phyloP scores from a whole-genome alignment of 2,888 invertebrate genomes.

The Agrenia bidenticulata region DNA sequence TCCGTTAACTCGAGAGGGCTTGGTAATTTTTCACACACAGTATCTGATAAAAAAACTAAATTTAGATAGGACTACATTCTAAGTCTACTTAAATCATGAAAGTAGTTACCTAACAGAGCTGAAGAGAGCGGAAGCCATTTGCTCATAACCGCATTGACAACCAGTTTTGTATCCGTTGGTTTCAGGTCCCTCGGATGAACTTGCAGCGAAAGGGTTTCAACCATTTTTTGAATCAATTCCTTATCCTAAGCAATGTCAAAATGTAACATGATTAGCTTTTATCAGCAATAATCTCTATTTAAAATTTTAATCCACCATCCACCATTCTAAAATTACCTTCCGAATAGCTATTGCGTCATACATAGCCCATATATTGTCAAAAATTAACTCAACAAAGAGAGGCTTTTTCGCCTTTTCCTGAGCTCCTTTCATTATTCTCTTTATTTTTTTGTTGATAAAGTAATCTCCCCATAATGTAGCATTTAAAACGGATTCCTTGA shows the following conservation, averaged over 20 bases:
- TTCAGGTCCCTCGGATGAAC: conserved; percentile 73
- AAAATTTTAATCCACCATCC: no score
- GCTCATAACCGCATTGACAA: conserved; percentile 77
- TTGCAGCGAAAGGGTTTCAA: conserved; percentile 75
- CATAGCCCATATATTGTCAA: conserved; percentile 87
- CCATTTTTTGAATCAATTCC: conserved; percentile 69
- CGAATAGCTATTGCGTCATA: conserved; percentile 78
- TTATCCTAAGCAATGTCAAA: conserved; percentile 61
- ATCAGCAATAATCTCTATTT: no score
- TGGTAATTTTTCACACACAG: conserved; percentile 79
- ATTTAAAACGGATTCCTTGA: conserved; percentile 70
- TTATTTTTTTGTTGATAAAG: conserved; percentile 80
- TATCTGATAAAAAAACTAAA: conserved; percentile 59
- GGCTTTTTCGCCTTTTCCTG: conserved; percentile 90
- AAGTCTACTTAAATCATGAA: no score
- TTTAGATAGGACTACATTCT: background rate
- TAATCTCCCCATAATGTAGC: conserved; percentile 93
- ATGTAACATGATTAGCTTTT: no score
- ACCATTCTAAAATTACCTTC: conserved; percentile 62
- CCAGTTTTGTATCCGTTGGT: conserved; percentile 73
- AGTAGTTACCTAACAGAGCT: conserved; percentile 66
- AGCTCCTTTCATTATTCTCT: conserved; percentile 81
- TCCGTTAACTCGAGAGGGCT: conserved; percentile 73
- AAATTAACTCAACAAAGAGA: conserved; percentile 84
- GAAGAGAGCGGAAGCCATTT: conserved; percentile 87